phyloP scores from a whole-genome alignment of 2,797 vertebrate species.

The Rhinogobio ventralis region DNA sequence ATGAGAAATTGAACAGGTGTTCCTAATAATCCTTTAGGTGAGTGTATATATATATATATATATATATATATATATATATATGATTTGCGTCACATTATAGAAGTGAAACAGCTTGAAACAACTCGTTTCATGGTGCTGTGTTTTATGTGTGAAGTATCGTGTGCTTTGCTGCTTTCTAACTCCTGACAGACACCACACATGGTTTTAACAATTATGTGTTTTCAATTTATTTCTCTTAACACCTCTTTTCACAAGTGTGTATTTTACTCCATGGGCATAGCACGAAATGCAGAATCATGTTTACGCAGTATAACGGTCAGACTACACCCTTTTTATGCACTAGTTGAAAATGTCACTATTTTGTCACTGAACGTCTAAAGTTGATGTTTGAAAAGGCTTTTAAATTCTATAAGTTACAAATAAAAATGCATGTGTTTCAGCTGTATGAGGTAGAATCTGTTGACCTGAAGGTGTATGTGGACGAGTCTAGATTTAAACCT shows the following conservation, averaged over 20 bases:
- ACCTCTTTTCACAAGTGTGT: not conserved
- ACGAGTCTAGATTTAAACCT: conserved; percentile 45
- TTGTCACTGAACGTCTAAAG: not conserved
- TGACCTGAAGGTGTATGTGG: conserved; percentile 6
- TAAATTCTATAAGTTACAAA: not conserved
- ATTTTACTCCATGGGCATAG: not conserved
- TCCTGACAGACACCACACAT: not conserved
- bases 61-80: too few relatives aligned
- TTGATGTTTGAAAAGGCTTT: too few relatives aligned
- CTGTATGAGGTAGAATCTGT: not conserved
- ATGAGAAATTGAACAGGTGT: too few relatives aligned
- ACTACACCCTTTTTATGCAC: not conserved
- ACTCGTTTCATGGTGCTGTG: not conserved
- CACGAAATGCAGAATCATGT: not conserved
- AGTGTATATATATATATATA: too few relatives aligned
- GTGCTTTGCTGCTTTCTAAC: not conserved
- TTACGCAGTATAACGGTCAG: not conserved
- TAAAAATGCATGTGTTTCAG: conserved; percentile 53
- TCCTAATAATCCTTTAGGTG: too few relatives aligned
- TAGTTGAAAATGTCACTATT: not conserved
- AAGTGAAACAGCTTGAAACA: not conserved
- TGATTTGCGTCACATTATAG: not conserved
- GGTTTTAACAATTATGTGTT: too few relatives aligned
- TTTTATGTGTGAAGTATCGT: not conserved
- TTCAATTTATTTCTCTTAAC: not conserved